These are phyloP conservation scores for Adela reaumurella DNA, from an alignment of 2,888 invertebrate species.

Conservation along the genomic window DNA sequence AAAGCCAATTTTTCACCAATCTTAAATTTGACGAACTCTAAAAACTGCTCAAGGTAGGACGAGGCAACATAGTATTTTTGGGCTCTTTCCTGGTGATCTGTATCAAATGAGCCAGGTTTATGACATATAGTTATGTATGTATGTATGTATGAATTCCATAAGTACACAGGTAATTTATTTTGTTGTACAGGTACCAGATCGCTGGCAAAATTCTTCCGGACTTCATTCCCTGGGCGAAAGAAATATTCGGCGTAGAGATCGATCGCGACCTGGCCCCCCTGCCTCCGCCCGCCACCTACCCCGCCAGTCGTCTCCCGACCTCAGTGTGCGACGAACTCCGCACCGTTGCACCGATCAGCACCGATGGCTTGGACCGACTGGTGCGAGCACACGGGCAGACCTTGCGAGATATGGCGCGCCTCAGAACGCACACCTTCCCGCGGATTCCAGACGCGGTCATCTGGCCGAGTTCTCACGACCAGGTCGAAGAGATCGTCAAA, in stretches of 20 bases:
- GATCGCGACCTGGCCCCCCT: constrained; percentile 56
- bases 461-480: constrained; percentile 87
- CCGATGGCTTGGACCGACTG: constrained; percentile 78
- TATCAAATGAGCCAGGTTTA: no score
- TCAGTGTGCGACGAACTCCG: constrained; percentile 57
- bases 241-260: constrained; percentile 72
- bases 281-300: constrained; percentile 57
- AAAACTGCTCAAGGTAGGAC: no score
- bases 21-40: no score
- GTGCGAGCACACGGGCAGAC: constrained; percentile 92
- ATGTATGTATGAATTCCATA: no score
- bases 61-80: no score
- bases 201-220: constrained; percentile 70
- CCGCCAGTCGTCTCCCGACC: constrained; percentile 60
- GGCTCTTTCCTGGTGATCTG: no score
- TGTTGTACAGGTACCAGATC: constrained; percentile 66
- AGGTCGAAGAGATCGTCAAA: constrained; percentile 76
- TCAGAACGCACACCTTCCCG: constrained; percentile 70
- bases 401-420: constrained; percentile 78
- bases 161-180: no score
- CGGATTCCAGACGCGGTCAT: constrained; percentile 91
- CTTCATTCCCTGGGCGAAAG: constrained; percentile 76
- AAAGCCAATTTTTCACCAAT: no score
- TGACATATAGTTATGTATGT: no score
- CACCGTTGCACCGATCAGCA: constrained; percentile 26